These are phyloP conservation scores for Corvus moneduloides DNA, from an alignment of 2,113 vertebrate genomes.

Conservation along the genomic window DNA sequence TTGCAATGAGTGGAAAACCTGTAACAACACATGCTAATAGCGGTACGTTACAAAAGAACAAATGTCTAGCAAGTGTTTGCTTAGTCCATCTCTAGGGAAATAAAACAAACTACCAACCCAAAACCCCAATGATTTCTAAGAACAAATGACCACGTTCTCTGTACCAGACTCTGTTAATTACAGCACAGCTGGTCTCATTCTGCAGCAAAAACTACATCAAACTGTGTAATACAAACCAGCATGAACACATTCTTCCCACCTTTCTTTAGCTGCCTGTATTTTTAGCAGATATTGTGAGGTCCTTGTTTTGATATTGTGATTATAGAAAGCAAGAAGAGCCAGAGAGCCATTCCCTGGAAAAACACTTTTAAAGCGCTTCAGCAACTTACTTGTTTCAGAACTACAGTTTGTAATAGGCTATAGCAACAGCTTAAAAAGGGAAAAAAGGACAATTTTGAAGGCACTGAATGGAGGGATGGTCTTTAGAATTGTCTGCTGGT, in stretches of 20 bases:
- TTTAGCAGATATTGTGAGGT: not conserved
- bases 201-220: not conserved
- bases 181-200: not conserved
- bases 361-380: not conserved
- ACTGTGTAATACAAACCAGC: not conserved
- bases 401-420: not conserved
- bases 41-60: not conserved
- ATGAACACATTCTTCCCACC: not conserved
- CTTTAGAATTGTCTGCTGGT: not conserved
- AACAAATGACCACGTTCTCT: conserved; percentile 7
- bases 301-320: not conserved
- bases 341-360: not conserved
- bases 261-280: not conserved
- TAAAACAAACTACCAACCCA: not conserved
- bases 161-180: conserved; percentile 12
- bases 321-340: not conserved
- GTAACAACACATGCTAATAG: not conserved
- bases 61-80: not conserved
- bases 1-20: not conserved
- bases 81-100: not conserved
- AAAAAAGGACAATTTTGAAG: not conserved
- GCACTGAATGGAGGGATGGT: not conserved
- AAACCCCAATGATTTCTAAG: not conserved
- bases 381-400: not conserved
- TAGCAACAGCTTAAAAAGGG: not conserved